Conservation (phyloP, 2,888 invertebrate species). For the Clunio marinus region DNA sequence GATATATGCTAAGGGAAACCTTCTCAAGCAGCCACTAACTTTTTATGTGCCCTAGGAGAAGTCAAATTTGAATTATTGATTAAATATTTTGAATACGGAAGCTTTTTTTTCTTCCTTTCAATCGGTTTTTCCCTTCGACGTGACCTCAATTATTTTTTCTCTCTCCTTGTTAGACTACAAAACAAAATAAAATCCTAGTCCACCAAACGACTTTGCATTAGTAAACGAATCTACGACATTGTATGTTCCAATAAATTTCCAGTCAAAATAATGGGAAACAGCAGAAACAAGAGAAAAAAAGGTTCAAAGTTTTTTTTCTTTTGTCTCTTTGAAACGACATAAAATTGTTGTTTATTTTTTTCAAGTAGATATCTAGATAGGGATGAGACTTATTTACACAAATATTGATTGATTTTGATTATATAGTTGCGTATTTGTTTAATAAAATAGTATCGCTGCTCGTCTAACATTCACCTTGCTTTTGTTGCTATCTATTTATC, state of each 20-base stretch:
- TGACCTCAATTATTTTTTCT: constrained; percentile 36
- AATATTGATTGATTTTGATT: constrained; percentile 16
- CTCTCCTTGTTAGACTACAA: background rate
- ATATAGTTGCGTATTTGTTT: no score
- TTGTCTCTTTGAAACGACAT: background rate
- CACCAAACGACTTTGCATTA: background rate
- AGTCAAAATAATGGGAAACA: no score
- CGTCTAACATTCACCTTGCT: no score
- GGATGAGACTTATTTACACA: background rate
- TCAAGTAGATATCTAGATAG: background rate
- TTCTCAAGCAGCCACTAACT: background rate
- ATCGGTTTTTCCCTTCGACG: constrained; percentile 11
- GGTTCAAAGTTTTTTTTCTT: constrained; percentile 15
- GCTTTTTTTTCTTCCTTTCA: constrained; percentile 7
- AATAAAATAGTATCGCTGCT: no score
- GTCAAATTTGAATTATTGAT: constrained; percentile 38
- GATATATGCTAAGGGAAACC: background rate
- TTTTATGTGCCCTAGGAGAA: constrained; percentile 17
- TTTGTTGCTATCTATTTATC: no score
- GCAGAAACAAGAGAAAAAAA: background rate
- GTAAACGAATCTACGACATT: constrained; percentile 12
- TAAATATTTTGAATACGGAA: constrained; percentile 36
- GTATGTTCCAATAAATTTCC: background rate
- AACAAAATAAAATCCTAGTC: constrained; percentile 28
- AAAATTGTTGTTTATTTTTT: constrained; percentile 14